A percentile compares a stretch with the other conserved stretches of the same genome.
Conservation (phyloP, 2,113 vertebrate species). For the Triplophysa tibetana region DNA sequence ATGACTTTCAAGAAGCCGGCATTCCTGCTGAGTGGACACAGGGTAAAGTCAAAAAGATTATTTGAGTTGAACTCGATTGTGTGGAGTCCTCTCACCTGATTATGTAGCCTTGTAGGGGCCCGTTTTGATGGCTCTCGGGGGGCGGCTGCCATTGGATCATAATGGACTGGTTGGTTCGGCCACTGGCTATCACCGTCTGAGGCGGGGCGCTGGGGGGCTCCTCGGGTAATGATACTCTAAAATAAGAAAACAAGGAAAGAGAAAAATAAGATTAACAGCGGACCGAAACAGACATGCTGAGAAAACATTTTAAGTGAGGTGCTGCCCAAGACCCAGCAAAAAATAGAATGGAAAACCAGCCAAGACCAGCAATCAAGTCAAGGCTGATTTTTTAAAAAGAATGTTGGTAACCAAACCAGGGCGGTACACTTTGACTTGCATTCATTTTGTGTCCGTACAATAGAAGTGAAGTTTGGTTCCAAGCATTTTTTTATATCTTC, state of each 20-base stretch:
- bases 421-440: too few relatives aligned
- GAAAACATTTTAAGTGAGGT: not conserved
- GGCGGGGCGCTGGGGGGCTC: slow-evolving; percentile 94
- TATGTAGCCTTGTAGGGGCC: slow-evolving; percentile 91
- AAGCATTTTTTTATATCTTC: too few relatives aligned
- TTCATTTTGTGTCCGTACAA: too few relatives aligned
- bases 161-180: slow-evolving; percentile 97
- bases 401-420: too few relatives aligned
- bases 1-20: slow-evolving; percentile 8
- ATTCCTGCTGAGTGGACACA: not conserved
- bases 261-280: slow-evolving; percentile 69
- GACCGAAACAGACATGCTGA: slow-evolving; percentile 58
- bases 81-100: slow-evolving; percentile 80
- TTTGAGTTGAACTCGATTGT: not conserved
- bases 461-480: too few relatives aligned
- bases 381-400: too few relatives aligned
- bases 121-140: slow-evolving; percentile 93
- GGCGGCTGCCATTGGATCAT: slow-evolving; percentile 99
- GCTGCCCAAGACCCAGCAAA: not conserved
- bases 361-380: too few relatives aligned
- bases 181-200: slow-evolving; percentile 93
- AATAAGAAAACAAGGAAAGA: not conserved
- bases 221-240: slow-evolving; percentile 89
- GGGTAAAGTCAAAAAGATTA: too few relatives aligned
- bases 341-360: not conserved